Evolutionary conservation across 2,888 invertebrate species (phyloP).

Genomic region (Sinhomidia bicolor): DNA sequence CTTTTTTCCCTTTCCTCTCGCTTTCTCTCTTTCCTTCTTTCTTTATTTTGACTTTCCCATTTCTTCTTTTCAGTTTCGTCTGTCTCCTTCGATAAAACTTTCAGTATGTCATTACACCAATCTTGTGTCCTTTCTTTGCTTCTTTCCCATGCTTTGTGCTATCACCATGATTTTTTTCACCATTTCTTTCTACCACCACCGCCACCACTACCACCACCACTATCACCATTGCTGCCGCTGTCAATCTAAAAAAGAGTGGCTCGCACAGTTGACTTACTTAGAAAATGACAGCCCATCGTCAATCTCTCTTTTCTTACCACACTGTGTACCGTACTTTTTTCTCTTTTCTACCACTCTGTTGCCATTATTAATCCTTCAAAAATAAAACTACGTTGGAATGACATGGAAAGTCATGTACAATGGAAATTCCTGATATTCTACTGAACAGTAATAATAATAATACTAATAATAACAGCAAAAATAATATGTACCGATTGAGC

Average conservation of each 20-base stretch:
- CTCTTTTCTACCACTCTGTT: neutral
- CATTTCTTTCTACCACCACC: too few relatives aligned
- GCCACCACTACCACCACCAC: neutral
- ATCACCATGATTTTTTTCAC: too few relatives aligned
- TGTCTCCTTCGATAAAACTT: slow-evolving; percentile 54
- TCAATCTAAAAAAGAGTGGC: slow-evolving; percentile 38
- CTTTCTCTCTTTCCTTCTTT: neutral
- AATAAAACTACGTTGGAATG: neutral
- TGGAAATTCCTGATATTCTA: neutral
- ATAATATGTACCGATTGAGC: neutral
- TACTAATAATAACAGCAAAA: too few relatives aligned
- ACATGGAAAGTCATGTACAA: neutral
- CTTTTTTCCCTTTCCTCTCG: slow-evolving; percentile 1
- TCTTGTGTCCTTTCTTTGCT: slow-evolving; percentile 3
- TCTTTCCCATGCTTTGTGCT: neutral
- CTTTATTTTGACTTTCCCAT: slow-evolving; percentile 9
- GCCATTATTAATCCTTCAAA: neutral
- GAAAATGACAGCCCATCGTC: slow-evolving; percentile 64
- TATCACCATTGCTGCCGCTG: neutral
- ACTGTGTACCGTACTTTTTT: too few relatives aligned
- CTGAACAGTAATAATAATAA: too few relatives aligned
- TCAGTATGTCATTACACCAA: slow-evolving; percentile 50
- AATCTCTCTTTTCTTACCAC: slow-evolving; percentile 29
- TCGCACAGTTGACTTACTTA: slow-evolving; percentile 58
- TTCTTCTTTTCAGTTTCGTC: slow-evolving; percentile 20